Evolutionary conservation across 2,888 invertebrate genomes (phyloP).

Genomic region (Zaprionus obscuricornis): DNA sequence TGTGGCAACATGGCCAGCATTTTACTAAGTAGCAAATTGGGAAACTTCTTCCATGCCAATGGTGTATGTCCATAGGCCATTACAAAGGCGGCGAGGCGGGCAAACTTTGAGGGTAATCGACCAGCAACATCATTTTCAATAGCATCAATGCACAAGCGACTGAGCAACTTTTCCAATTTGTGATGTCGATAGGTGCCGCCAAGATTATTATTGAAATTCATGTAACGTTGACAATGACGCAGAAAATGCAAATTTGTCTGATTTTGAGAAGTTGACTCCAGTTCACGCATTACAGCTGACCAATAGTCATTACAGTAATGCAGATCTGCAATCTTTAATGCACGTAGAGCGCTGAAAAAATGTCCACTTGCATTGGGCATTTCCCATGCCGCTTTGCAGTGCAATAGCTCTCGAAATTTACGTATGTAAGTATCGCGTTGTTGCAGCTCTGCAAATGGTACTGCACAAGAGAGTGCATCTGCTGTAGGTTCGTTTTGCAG

Average conservation of each 20-base stretch:
- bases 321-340: constrained; percentile 84
- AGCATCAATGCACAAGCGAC: constrained; percentile 80
- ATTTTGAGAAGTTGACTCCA: constrained; percentile 71
- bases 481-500: constrained; percentile 75
- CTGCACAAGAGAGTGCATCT: constrained; percentile 83
- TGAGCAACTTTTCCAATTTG: constrained; percentile 83
- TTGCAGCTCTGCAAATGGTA: constrained; percentile 83
- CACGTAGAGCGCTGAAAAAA: constrained; percentile 83
- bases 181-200: constrained; percentile 84
- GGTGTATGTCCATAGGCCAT: constrained; percentile 83
- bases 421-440: constrained; percentile 82
- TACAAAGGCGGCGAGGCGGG: constrained; percentile 83
- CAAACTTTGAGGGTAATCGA: constrained; percentile 82
- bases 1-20: constrained; percentile 82
- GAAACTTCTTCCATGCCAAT: constrained; percentile 76
- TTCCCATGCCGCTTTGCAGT: constrained; percentile 68
- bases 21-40: constrained; percentile 81
- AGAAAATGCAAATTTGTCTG: constrained; percentile 74
- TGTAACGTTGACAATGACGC: constrained; percentile 84
- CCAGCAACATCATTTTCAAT: constrained; percentile 79
- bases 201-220: constrained; percentile 85
- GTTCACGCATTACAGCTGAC: constrained; percentile 81
- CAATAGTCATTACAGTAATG: constrained; percentile 84
- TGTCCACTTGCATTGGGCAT: constrained; percentile 74
- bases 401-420: constrained; percentile 77